Conservation (phyloP, 1,140 invertebrate species). For the Holotrichia oblita region DNA sequence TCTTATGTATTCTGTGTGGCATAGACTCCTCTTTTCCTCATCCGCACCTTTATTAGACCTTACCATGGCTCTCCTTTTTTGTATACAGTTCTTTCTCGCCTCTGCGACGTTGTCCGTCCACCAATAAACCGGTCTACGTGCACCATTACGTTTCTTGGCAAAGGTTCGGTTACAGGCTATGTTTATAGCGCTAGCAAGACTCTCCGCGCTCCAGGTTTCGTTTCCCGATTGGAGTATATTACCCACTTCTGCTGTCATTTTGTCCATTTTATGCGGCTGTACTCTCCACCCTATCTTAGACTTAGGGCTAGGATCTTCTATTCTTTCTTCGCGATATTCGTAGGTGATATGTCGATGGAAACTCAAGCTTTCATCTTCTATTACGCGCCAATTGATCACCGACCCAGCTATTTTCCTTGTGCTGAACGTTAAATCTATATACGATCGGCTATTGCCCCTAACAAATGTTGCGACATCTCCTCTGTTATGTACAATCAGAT, state of each 20-base stretch:
- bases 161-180: too few relatives aligned
- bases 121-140: not conserved
- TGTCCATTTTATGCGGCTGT: too few relatives aligned
- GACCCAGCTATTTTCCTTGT: not conserved
- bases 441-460: not conserved
- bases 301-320: too few relatives aligned
- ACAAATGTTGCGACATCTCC: not conserved
- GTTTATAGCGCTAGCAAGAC: too few relatives aligned
- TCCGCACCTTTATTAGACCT: not conserved
- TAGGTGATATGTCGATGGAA: not conserved
- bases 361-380: not conserved
- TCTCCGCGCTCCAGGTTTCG: too few relatives aligned
- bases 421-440: not conserved
- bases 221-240: too few relatives aligned
- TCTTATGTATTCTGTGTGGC: not conserved
- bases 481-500: not conserved
- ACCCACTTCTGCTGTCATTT: too few relatives aligned
- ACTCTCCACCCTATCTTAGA: too few relatives aligned
- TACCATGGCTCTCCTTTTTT: not conserved
- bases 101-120: not conserved
- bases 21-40: not conserved
- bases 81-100: not conserved
- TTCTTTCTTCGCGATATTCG: not conserved
- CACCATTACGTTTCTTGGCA: too few relatives aligned
- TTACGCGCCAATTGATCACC: not conserved